Conservation (phyloP, 2,888 invertebrate genomes). For the Portevinia maculata region DNA sequence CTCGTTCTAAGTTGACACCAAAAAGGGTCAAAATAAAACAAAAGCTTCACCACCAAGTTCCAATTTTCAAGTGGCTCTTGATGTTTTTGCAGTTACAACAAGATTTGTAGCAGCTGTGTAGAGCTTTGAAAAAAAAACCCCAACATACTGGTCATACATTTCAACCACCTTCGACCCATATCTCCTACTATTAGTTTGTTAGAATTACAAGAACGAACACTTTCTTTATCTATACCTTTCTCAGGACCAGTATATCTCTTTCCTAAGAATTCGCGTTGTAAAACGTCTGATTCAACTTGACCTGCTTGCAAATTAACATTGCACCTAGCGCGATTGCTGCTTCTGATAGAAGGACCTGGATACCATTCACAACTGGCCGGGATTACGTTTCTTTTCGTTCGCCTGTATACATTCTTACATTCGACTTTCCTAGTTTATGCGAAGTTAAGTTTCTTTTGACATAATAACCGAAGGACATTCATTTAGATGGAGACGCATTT, state of each 20-base stretch:
- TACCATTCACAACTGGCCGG: constrained; percentile 24
- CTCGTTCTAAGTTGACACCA: constrained; percentile 54
- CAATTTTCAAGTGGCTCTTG: constrained; percentile 6
- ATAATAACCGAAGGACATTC: constrained; percentile 61
- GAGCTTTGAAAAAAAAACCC: constrained; percentile 2
- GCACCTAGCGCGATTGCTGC: constrained; percentile 27
- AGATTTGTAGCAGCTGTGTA: constrained; percentile 11
- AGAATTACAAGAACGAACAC: constrained; percentile 15
- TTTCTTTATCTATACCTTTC: constrained; percentile 34
- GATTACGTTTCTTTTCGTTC: constrained; percentile 33
- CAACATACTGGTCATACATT: constrained; percentile 23
- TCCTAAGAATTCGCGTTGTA: constrained; percentile 23
- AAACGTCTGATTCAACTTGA: constrained; percentile 63
- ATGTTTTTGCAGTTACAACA: constrained; percentile 10
- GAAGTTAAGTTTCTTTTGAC: constrained; percentile 52
- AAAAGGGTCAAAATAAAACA: constrained; percentile 28
- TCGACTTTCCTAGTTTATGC: constrained; percentile 49
- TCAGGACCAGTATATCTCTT: constrained; percentile 26
- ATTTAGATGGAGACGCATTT: constrained; percentile 23
- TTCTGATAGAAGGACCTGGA: constrained; percentile 16
- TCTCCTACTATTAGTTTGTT: constrained; percentile 31
- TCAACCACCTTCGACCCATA: constrained; percentile 16
- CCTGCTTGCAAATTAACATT: constrained; percentile 64
- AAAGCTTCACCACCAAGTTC: constrained; percentile 14
- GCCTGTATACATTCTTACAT: constrained; percentile 42